Conservation (phyloP, 2,113 vertebrate species). For the Lepidothrix coronata region DNA sequence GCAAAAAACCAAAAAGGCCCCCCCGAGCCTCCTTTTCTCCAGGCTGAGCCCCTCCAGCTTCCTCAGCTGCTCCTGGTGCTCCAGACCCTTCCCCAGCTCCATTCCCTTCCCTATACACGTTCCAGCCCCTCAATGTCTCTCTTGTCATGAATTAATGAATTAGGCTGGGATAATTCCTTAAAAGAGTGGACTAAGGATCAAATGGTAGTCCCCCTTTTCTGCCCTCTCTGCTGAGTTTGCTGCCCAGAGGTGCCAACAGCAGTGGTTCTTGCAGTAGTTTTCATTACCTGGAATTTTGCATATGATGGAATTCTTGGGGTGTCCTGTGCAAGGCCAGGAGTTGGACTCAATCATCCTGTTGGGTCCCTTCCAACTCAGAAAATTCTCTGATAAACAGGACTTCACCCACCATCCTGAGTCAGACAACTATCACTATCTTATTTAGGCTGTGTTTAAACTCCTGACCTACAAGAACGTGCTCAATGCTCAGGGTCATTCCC, state of each 20-base stretch:
- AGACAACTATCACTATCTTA: background rate
- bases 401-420: background rate
- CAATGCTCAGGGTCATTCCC: background rate
- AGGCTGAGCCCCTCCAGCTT: background rate
- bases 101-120: fast-evolving
- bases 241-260: background rate
- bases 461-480: background rate
- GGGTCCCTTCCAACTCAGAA: background rate
- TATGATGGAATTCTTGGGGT: background rate
- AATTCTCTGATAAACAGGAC: background rate
- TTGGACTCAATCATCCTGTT: background rate
- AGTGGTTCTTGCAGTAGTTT: background rate
- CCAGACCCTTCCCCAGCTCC: background rate
- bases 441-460: background rate
- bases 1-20: background rate
- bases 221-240: background rate
- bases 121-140: background rate
- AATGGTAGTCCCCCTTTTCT: background rate
- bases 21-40: background rate
- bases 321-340: background rate
- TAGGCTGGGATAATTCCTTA: background rate
- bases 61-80: background rate
- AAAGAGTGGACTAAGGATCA: background rate
- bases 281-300: background rate
- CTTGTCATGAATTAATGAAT: background rate